Evolutionary conservation across 1,140 invertebrate genomes (phyloP), one percentile per base, ranked within the genome.

Genomic region (Lepidurus arcticus): DNA sequence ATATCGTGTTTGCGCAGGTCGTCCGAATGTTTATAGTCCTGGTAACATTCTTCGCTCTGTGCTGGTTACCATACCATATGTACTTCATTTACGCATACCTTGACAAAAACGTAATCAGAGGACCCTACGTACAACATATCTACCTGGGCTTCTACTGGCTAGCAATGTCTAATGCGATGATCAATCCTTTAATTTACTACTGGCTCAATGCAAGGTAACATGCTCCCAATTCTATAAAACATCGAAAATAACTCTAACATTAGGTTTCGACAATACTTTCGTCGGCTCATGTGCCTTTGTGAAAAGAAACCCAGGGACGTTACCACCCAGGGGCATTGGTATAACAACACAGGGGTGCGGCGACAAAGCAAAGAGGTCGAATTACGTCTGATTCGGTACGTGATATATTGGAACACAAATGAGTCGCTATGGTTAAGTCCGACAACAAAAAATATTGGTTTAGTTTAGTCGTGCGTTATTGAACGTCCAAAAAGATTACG

Each of bases 81-180:
- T 96, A 93, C 84, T 96, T 93, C 86, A 92, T 94, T 83, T 93
- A 93, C 85, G 89, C 89, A 0, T 92, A 93, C 84, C 91, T 92
- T 84, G 88, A 94, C 84, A 89, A 89, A 9, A 88, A 89, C 7
- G 87, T 94, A 11, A 85, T 91, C 42, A 89, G 90, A 82, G 90
- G 88, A 79, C 88, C 88, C 78, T 92, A 93, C 82, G 90, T 94
- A 0, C 92, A 93, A 82, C 92, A 94, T 80, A 87, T 95, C 65
- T 87, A 84, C 65, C 45, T 96, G 11, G 88, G 89, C 7, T 95
- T 95, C 84, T 96, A 96, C 82, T 96, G 93, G 92, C 86, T 96
- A 34, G 94, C 94, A 3, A 96, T 96, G 94, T 92, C 92, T 1
- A 95, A 94, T 82, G 92, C 93, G 1, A 94, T 94, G 91, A 92